Conservation (phyloP, 2,113 vertebrate genomes). For the Felis catus region DNA sequence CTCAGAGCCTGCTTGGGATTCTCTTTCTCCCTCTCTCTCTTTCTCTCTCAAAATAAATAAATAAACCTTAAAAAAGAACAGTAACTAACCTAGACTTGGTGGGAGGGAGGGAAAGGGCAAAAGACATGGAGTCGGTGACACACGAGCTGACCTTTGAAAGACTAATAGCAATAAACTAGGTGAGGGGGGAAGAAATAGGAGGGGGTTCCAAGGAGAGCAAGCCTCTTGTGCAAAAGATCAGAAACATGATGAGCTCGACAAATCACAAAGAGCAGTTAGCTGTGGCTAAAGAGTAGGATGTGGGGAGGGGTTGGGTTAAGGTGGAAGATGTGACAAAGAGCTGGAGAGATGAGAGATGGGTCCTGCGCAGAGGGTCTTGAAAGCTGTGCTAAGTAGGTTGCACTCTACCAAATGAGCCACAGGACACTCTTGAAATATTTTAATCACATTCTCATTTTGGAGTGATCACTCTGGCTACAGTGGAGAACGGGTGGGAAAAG, state of each 20-base stretch:
- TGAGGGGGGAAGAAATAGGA: neutral
- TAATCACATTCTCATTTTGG: constrained; percentile 22
- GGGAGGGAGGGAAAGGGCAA: neutral
- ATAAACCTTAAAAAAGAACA: neutral
- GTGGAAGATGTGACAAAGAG: neutral
- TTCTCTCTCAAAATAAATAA: no score
- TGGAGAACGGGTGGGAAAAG: neutral
- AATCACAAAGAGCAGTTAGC: constrained; percentile 22
- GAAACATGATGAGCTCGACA: neutral
- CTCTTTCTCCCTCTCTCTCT: no score
- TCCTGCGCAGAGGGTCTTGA: neutral
- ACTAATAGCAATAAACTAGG: neutral
- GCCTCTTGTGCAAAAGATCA: neutral
- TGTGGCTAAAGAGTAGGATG: neutral
- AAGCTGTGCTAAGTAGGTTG: neutral
- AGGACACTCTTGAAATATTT: neutral
- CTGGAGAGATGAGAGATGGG: neutral
- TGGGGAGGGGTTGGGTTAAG: neutral
- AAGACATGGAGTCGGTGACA: neutral
- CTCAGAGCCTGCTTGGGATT: no score
- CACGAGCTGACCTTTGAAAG: neutral
- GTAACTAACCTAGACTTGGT: neutral
- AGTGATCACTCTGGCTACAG: neutral
- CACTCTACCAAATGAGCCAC: neutral
- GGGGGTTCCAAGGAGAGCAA: neutral